Base-by-base conservation (phyloP, 2,888 invertebrate genomes). In the Leuctra nigra region DNA sequence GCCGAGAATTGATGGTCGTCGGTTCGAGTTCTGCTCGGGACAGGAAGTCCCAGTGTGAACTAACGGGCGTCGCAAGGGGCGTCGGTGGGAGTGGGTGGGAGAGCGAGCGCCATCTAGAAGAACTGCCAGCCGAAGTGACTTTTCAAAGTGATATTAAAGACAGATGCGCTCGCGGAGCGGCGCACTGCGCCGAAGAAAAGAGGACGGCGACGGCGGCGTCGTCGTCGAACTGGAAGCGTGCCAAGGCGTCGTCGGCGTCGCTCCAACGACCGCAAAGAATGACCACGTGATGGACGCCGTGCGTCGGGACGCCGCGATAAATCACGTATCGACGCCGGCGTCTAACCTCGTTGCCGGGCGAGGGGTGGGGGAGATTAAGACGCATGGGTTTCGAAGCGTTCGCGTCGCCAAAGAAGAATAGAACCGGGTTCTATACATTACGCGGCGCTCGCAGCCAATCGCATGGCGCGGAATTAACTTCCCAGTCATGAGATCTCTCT, bases 261-360 rank as follows among this genome's bases (percentile, higher is more conserved):
- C 53, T 46, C 57, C 20, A 35, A 33, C 33, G 53, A 44, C 24
- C 56, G 53, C 53, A 52, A 56, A 56, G 56, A 52, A 56, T 53
- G 16, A 53, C 29, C 7, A 39, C 39, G 41, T 53, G 57, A 54
- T 38, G 57, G 57, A 57, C 53, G 57, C 46, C 44, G 44, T 3
- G 23, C 20, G 23, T 22, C 44, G 44, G n/a, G 39, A 39, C 39
- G 39, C 39, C 22, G 29, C 44, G 23, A 44, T 44, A 44, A 44
- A 44, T 44, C 44, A 22, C 3, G 22, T 23, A 44, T 44, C 23
- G 44, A n/a, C 2, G 4, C 2, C 39, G 39, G 22, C 22, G n/a
- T n/a, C 22, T 23, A 18, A 18, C 22, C 23, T 20, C 9, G 2
- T n/a, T 23, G 44, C 7, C 18, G 41, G 14, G 29, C 29, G 29